Evolutionary conservation across 1,140 invertebrate genomes (phyloP).

Genomic region (Drosophila guanche): DNA sequence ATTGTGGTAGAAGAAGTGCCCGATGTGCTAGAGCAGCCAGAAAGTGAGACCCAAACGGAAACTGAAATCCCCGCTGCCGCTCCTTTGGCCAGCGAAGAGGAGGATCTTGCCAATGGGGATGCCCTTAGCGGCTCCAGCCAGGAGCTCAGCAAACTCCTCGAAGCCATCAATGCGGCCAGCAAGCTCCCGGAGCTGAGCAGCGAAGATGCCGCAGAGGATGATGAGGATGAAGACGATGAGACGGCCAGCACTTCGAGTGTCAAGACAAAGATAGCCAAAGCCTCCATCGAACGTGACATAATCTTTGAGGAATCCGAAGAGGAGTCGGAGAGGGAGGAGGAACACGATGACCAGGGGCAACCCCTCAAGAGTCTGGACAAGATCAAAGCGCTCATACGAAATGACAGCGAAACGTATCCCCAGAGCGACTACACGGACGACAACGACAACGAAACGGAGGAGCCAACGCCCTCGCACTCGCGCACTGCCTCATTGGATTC

Average conservation of each 20-base stretch:
- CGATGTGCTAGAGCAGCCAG: not conserved
- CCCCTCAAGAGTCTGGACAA: slow-evolving; percentile 52
- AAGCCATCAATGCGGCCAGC: slow-evolving; percentile 56
- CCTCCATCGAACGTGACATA: slow-evolving; percentile 66
- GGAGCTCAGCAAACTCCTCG: slow-evolving; percentile 55
- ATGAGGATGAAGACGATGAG: slow-evolving; percentile 57
- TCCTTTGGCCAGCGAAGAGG: slow-evolving; percentile 61
- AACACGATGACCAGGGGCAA: not conserved
- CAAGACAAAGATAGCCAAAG: slow-evolving; percentile 69
- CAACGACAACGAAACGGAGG: slow-evolving; percentile 31
- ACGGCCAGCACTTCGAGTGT: slow-evolving; percentile 68
- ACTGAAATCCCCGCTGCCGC: slow-evolving; percentile 9
- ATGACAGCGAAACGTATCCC: slow-evolving; percentile 73
- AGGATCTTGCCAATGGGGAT: slow-evolving; percentile 38
- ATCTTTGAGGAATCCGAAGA: slow-evolving; percentile 47
- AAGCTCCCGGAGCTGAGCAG: slow-evolving; percentile 50
- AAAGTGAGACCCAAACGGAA: slow-evolving; percentile 9
- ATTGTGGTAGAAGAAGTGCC: slow-evolving; percentile 58
- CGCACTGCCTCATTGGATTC: slow-evolving; percentile 69
- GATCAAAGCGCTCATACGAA: slow-evolving; percentile 69
- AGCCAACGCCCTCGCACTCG: slow-evolving; percentile 62
- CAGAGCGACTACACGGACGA: slow-evolving; percentile 69
- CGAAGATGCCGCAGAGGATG: slow-evolving; percentile 34
- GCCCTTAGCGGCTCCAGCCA: slow-evolving; percentile 50
- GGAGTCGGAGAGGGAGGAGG: slow-evolving; percentile 27